Base-by-base conservation (phyloP, 1,140 invertebrate genomes). In the Phymastichus coffea region DNA sequence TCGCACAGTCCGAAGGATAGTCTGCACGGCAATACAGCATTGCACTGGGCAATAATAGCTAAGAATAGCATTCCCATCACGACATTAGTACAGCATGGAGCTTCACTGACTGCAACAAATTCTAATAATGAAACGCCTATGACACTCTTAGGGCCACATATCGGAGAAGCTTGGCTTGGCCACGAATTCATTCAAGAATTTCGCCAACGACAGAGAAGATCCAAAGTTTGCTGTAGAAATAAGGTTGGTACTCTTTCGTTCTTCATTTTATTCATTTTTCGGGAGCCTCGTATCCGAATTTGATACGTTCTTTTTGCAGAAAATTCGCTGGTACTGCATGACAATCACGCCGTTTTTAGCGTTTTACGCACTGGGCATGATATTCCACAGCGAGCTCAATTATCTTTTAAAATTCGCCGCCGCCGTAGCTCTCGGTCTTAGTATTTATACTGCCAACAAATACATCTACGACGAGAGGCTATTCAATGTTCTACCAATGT, bases 11-110 rank as follows among this genome's bases (percentile, higher is more conserved):
- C 93, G 58, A 86, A 88, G 35, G 97, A 99, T 76, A 87, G 86
- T 55, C 83, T 88, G 47, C 90, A 96, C 77, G 91, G 93, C 53
- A 99, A 99, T 80, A 98, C 97, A 0, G 90, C 97, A 7, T 77
- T 99, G 35, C 97, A 99, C 84, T 99, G 94, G 93, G 96, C 97
- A 4, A 93, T 97, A 52, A 83, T 93, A 62, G 89, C 93, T 1
- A 88, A 93, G 62, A 99, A 99, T 81, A 85, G 90, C 58, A 89
- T 88, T 58, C 94, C 94, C 30, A 89, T 98, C 64, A 86, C 87
- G 30, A 89, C 93, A 9, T 77, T 99, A 56, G 82, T 97, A 25
- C 85, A 93, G 57, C 90, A 94, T 77, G 92, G 89, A 67, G 87
- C 87, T 14, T 87, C 85, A 30, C 72, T 90, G 63, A 87, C 89